These are phyloP conservation scores for Sinohyriopsis cumingii DNA, from an alignment of 2,888 invertebrate genomes.

Conservation along the genomic window DNA sequence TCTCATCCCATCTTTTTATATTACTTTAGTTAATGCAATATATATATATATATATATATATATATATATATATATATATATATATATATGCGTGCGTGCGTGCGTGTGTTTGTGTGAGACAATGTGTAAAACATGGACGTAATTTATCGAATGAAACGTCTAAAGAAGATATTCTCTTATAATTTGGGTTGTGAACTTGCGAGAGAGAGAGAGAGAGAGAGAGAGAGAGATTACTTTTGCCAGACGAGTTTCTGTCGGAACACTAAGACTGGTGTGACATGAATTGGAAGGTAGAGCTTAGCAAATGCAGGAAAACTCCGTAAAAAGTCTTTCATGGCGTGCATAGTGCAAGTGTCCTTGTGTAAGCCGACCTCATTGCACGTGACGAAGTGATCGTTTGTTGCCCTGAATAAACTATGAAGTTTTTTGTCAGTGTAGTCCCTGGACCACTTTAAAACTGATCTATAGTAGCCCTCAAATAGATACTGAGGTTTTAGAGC, in stretches of 20 bases:
- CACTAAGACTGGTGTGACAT: slow-evolving; percentile 53
- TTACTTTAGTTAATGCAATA: too few relatives aligned
- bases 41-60: too few relatives aligned
- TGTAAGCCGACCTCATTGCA: slow-evolving; percentile 57
- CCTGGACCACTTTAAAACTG: slow-evolving; percentile 59
- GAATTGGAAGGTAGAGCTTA: slow-evolving; percentile 59
- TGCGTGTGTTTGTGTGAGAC: too few relatives aligned
- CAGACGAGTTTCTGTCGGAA: slow-evolving; percentile 46
- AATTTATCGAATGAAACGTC: too few relatives aligned
- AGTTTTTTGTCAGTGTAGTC: slow-evolving; percentile 53
- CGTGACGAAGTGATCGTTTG: slow-evolving; percentile 43
- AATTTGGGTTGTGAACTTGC: neutral
- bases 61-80: too few relatives aligned
- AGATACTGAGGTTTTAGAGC: slow-evolving; percentile 49
- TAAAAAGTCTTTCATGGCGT: slow-evolving; percentile 48
- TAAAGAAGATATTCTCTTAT: too few relatives aligned
- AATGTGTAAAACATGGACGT: too few relatives aligned
- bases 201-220: neutral
- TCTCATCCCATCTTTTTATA: too few relatives aligned
- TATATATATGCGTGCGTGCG: too few relatives aligned
- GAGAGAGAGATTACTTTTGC: slow-evolving; percentile 38
- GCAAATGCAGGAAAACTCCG: slow-evolving; percentile 55
- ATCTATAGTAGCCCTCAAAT: slow-evolving; percentile 54
- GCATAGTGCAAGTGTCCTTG: slow-evolving; percentile 41
- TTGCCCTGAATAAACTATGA: slow-evolving; percentile 41